These are phyloP conservation scores for Stegodyphus mimosarum DNA, from an alignment of 1,140 invertebrate genomes.

Conservation along the genomic window DNA sequence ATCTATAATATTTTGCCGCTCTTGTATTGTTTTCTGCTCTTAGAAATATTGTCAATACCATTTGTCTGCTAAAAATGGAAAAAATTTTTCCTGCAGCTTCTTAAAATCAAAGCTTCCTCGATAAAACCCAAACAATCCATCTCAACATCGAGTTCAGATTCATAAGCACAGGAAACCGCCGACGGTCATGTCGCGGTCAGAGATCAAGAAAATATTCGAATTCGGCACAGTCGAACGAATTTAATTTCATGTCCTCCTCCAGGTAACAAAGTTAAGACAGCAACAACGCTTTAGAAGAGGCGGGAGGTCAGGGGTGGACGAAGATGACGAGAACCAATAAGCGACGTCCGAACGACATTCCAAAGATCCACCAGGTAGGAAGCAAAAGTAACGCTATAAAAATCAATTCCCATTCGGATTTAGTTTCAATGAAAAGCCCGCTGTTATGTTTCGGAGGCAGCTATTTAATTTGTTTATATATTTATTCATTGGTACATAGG, in stretches of 20 bases:
- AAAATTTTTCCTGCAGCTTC: no score
- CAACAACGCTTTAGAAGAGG: neutral
- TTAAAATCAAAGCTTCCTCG: no score
- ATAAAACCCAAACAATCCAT: no score
- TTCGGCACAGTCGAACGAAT: constrained; percentile 15
- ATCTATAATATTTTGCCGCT: no score
- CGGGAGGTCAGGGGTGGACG: neutral
- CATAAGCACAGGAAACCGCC: neutral
- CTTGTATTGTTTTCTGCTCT: no score
- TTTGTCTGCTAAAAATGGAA: no score
- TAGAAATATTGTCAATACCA: no score
- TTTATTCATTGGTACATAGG: neutral
- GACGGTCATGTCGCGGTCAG: neutral
- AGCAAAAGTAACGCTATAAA: constrained; percentile 1
- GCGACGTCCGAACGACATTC: constrained; percentile 30
- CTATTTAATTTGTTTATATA: constrained; percentile 1
- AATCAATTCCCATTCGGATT: neutral
- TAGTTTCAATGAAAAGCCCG: neutral
- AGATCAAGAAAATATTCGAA: neutral
- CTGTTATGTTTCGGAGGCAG: neutral
- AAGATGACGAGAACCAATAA: neutral
- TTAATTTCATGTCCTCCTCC: constrained; percentile 37
- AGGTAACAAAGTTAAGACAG: constrained; percentile 31
- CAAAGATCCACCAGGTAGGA: neutral
- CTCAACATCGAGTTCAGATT: no score